These are phyloP conservation scores for Lethrus apterus DNA, from an alignment of 1,140 invertebrate species.

Conservation along the genomic window DNA sequence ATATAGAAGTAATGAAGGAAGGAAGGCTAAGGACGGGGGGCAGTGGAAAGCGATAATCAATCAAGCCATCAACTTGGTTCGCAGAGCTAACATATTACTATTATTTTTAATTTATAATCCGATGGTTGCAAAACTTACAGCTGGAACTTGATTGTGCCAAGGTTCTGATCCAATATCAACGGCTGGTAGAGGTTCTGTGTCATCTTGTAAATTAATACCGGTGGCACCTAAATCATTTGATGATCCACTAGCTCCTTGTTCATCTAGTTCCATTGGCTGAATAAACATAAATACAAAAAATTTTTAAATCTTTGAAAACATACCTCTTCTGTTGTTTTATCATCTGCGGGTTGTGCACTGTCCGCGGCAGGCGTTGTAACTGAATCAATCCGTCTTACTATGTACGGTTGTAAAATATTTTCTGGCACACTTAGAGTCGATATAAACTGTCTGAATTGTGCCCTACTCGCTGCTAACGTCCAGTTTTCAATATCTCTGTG, in stretches of 20 bases:
- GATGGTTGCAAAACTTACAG: slow-evolving; percentile 40
- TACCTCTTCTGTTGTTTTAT: slow-evolving; percentile 10
- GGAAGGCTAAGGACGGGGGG: no score
- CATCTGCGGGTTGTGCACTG: background rate
- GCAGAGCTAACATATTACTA: no score
- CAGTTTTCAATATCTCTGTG: slow-evolving; percentile 32
- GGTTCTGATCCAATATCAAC: slow-evolving; percentile 48
- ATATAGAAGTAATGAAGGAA: no score
- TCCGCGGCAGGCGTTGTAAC: background rate
- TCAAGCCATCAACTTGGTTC: no score
- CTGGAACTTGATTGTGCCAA: slow-evolving; percentile 50
- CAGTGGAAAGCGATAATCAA: no score
- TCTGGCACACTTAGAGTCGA: slow-evolving; percentile 24
- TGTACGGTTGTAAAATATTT: slow-evolving; percentile 29
- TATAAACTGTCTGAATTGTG: slow-evolving; percentile 23
- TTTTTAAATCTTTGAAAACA: background rate
- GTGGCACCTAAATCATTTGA: slow-evolving; percentile 5
- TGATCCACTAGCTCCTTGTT: slow-evolving; percentile 14
- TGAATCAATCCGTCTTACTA: slow-evolving; percentile 21
- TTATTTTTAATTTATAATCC: no score
- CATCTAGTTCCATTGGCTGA: slow-evolving; percentile 40
- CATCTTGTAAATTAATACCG: slow-evolving; percentile 15
- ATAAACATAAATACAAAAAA: slow-evolving; percentile 11
- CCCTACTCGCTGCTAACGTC: slow-evolving; percentile 28
- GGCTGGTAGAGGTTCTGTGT: slow-evolving; percentile 41